Conservation (phyloP, 2,797 vertebrate species). For the Sparus aurata region DNA sequence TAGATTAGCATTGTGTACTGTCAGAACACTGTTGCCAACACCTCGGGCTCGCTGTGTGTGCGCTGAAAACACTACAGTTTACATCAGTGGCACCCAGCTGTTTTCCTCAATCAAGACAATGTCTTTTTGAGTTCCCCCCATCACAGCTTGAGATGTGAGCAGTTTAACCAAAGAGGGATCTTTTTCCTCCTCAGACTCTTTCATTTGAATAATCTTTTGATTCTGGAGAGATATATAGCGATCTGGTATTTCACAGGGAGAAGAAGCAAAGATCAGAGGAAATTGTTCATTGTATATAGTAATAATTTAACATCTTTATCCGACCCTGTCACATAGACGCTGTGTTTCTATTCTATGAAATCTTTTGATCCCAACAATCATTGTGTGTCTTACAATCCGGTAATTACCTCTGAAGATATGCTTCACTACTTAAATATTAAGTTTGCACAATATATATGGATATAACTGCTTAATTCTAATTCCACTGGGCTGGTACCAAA, state of each 20-base stretch:
- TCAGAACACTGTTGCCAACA: background rate
- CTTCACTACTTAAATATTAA: background rate
- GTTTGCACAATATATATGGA: background rate
- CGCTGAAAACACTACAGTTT: background rate
- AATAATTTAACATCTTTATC: constrained; percentile 14
- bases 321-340: background rate
- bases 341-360: background rate
- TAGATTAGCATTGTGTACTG: background rate
- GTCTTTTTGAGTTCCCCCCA: constrained; percentile 9
- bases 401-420: background rate
- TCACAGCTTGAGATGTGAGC: constrained; percentile 29
- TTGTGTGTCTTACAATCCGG: background rate
- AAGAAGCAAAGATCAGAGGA: constrained; percentile 5
- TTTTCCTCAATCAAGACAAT: constrained; percentile 5
- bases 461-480: background rate
- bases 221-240: constrained; percentile 2
- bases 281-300: constrained; percentile 1
- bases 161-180: constrained; percentile 18
- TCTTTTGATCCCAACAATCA: background rate
- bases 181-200: constrained; percentile 18
- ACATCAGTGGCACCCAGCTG: background rate
- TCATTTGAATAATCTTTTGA: constrained; percentile 28
- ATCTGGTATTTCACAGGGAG: constrained; percentile 5
- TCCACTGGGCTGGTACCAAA: background rate
- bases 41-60: background rate